A percentile compares a stretch with the other conserved stretches of the same genome.
Evolutionary conservation across 2,888 invertebrate species (phyloP).

Genomic region (Lasioglossum pauxillum): DNA sequence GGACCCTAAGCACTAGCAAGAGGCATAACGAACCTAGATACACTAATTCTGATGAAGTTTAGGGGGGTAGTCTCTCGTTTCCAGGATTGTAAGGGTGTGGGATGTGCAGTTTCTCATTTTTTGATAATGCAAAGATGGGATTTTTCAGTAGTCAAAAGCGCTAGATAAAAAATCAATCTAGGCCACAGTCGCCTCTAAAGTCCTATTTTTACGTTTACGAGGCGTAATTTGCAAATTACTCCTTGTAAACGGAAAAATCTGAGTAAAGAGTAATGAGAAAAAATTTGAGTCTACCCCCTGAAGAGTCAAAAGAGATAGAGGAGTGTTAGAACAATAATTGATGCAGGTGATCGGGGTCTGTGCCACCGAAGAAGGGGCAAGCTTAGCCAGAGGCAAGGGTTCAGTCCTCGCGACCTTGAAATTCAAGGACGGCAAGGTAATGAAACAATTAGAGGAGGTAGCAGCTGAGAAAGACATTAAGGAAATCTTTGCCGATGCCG

Average conservation of each 20-base stretch:
- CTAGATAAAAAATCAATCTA: no score
- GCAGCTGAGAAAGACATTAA: slow-evolving; percentile 87
- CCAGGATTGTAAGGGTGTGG: no score
- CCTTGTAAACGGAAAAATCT: no score
- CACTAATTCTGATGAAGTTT: neutral
- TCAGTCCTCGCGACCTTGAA: slow-evolving; percentile 87
- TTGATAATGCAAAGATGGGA: no score
- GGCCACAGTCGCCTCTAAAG: no score
- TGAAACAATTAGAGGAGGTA: slow-evolving; percentile 86
- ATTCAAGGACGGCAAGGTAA: slow-evolving; percentile 86
- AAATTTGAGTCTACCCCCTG: no score
- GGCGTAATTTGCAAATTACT: no score
- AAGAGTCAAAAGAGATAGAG: neutral
- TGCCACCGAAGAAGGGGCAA: slow-evolving; percentile 87
- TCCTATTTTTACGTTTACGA: no score
- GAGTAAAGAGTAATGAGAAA: no score
- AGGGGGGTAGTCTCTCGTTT: no score
- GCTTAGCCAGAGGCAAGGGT: slow-evolving; percentile 87
- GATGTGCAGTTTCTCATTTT: no score
- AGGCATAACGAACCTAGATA: neutral
- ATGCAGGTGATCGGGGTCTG: slow-evolving; percentile 89
- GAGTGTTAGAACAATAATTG: neutral
- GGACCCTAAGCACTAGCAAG: neutral
- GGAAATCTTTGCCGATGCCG: slow-evolving; percentile 88
- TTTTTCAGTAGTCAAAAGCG: no score